These are phyloP conservation scores for Lophius americanus DNA, from an alignment of 2,797 vertebrate genomes.

Conservation along the genomic window DNA sequence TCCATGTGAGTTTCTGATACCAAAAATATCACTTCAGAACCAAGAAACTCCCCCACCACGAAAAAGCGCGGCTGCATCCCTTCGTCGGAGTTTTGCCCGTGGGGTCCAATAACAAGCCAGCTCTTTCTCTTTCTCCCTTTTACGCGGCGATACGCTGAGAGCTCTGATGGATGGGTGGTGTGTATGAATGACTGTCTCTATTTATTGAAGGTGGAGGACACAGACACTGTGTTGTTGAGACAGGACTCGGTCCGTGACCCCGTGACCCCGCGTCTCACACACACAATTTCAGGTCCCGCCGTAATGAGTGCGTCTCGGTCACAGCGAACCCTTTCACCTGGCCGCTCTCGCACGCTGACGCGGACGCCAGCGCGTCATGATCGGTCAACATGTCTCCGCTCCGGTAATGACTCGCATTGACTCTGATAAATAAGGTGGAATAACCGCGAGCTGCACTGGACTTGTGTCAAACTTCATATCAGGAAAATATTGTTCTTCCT, in stretches of 20 bases:
- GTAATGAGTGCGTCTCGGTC: slow-evolving; percentile 76
- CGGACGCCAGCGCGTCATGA: slow-evolving; percentile 51
- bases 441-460: slow-evolving; percentile 20
- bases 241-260: slow-evolving; percentile 74
- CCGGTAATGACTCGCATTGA: slow-evolving; percentile 46
- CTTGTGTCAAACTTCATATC: neutral
- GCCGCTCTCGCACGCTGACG: slow-evolving; percentile 40
- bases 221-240: slow-evolving; percentile 80
- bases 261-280: slow-evolving; percentile 56
- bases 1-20: neutral
- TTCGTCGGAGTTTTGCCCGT: slow-evolving; percentile 16
- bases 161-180: slow-evolving; percentile 81
- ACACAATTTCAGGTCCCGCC: slow-evolving; percentile 61
- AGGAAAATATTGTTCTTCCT: slow-evolving; percentile 2
- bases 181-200: slow-evolving; percentile 82
- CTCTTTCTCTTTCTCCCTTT: slow-evolving; percentile 32
- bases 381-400: slow-evolving; percentile 65
- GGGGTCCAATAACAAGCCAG: slow-evolving; percentile 45
- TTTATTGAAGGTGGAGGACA: slow-evolving; percentile 83
- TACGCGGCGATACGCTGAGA: slow-evolving; percentile 67
- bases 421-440: slow-evolving; percentile 55
- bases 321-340: slow-evolving; percentile 72
- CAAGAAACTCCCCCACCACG: slow-evolving; percentile 5
- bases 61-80: slow-evolving; percentile 8
- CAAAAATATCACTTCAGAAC: neutral